phyloP scores from a whole-genome alignment of 2,888 invertebrate genomes.

The Tenthredo mesomela region DNA sequence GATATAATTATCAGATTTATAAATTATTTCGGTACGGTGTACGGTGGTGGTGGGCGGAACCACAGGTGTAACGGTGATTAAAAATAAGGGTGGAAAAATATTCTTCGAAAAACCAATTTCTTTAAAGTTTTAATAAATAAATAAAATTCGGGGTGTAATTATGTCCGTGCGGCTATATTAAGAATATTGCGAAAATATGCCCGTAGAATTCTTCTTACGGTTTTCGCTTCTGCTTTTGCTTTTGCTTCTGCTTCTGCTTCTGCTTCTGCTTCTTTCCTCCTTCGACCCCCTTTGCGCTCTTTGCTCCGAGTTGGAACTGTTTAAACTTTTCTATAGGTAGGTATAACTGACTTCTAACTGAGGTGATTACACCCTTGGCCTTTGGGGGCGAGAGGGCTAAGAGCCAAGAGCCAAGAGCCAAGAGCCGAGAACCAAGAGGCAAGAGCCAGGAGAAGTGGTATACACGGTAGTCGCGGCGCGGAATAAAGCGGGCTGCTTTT shows the following conservation, averaged over 20 bases:
- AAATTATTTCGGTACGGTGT: too few species aligned
- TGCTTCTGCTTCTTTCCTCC: background rate
- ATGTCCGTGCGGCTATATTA: background rate
- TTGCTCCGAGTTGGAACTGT: background rate
- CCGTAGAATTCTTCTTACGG: background rate
- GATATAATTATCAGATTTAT: too few species aligned
- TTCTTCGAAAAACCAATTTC: background rate
- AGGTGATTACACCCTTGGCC: slow-evolving; percentile 41
- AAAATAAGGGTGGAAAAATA: too few species aligned
- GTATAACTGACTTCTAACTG: slow-evolving; percentile 32
- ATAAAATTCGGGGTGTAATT: background rate
- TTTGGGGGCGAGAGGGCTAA: background rate
- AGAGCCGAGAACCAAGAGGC: background rate
- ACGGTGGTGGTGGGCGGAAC: too few species aligned
- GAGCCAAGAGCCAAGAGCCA: slow-evolving; percentile 7
- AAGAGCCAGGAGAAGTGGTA: background rate
- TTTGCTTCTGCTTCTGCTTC: background rate
- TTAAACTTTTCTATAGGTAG: slow-evolving; percentile 30
- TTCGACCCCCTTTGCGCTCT: background rate
- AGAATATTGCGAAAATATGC: background rate
- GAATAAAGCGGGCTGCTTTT: slow-evolving; percentile 11
- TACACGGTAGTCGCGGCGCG: background rate
- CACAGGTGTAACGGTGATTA: too few species aligned
- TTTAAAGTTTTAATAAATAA: background rate
- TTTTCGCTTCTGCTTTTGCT: background rate